Conservation (phyloP, 2,797 vertebrate species). For the Sparus aurata region DNA sequence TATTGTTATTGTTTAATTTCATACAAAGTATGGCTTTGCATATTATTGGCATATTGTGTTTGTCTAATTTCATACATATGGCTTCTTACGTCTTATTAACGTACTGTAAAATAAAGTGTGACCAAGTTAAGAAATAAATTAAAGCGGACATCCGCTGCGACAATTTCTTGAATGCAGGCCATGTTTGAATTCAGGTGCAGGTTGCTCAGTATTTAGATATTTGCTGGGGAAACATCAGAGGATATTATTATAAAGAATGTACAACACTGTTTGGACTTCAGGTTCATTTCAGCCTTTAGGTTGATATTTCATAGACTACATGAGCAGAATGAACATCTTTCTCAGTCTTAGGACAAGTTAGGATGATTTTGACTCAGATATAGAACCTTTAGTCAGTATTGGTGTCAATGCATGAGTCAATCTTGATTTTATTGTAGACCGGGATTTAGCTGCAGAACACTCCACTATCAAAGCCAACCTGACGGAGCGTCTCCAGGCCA, state of each 20-base stretch:
- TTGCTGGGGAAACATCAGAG: not conserved
- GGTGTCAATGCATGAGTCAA: not conserved
- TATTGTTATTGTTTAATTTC: too few relatives aligned
- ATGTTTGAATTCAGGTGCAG: not conserved
- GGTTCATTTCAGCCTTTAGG: not conserved
- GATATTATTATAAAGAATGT: not conserved
- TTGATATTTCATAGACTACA: not conserved
- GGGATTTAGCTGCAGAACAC: not conserved
- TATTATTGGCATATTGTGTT: too few relatives aligned
- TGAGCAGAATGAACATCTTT: not conserved
- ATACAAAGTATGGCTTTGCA: too few relatives aligned
- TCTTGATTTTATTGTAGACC: conserved; percentile 3
- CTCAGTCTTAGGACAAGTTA: not conserved
- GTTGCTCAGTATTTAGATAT: not conserved
- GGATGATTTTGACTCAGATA: not conserved
- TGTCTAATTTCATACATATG: too few relatives aligned
- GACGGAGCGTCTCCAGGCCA: conserved; percentile 14
- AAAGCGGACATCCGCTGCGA: too few relatives aligned
- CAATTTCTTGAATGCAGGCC: too few relatives aligned
- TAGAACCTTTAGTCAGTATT: not conserved
- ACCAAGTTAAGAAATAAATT: too few relatives aligned
- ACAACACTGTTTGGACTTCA: not conserved
- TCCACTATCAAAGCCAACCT: conserved; percentile 15
- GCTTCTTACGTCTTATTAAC: too few relatives aligned
- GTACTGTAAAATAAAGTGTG: too few relatives aligned